A percentile compares a stretch with the other conserved stretches of the same genome.
These are phyloP conservation scores for Andricus curvator DNA, from an alignment of 2,888 invertebrate species.

Conservation along the genomic window DNA sequence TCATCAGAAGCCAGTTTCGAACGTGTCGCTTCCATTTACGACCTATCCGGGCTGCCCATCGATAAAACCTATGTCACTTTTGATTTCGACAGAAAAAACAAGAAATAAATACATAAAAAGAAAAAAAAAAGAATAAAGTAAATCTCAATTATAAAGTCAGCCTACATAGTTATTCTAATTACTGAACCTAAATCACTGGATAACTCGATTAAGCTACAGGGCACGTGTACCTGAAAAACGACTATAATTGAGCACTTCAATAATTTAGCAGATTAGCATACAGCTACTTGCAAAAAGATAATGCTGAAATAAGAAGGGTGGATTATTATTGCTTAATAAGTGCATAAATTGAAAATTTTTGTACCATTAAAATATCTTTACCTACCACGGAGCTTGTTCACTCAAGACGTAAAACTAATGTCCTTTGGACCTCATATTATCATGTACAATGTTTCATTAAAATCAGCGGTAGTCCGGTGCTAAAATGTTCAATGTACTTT, in stretches of 20 bases:
- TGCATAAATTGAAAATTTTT: slow-evolving; percentile 21
- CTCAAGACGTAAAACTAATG: slow-evolving; percentile 31
- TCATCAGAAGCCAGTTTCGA: slow-evolving; percentile 38
- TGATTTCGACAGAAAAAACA: background rate
- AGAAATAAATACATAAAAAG: background rate
- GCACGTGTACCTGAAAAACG: slow-evolving; percentile 13
- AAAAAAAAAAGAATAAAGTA: background rate
- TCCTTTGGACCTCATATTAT: slow-evolving; percentile 22
- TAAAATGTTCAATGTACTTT: no score
- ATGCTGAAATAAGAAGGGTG: slow-evolving; percentile 8
- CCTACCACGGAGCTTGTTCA: slow-evolving; percentile 7
- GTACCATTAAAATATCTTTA: slow-evolving; percentile 34
- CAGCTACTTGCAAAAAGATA: slow-evolving; percentile 3
- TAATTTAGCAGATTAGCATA: slow-evolving; percentile 3
- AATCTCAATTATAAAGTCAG: background rate
- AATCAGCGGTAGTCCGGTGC: no score
- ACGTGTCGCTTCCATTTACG: slow-evolving; percentile 41
- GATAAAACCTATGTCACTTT: slow-evolving; percentile 34
- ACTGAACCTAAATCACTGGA: background rate
- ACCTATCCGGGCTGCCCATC: slow-evolving; percentile 8
- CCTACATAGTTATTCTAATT: background rate
- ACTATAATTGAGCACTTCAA: slow-evolving; percentile 5
- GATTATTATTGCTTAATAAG: slow-evolving; percentile 34
- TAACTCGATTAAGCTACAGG: slow-evolving; percentile 3
- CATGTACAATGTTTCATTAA: no score